Conservation (phyloP, 2,888 invertebrate species). For the Deroplatys truncata region DNA sequence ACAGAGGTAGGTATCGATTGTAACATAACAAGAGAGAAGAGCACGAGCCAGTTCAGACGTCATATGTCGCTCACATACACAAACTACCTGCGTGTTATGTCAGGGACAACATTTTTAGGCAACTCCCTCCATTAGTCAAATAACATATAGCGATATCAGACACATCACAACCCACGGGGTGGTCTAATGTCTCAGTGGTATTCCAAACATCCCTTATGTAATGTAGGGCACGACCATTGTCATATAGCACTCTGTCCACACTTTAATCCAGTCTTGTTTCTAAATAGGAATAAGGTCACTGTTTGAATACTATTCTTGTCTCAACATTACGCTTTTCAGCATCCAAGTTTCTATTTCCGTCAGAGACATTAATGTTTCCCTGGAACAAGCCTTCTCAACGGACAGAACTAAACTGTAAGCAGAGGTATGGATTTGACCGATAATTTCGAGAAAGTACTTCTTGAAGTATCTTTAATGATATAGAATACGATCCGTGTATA, state of each 20-base stretch:
- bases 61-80: neutral
- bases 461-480: too few species aligned
- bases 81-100: neutral
- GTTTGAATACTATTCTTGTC: too few species aligned
- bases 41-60: neutral
- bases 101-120: neutral
- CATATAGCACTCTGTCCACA: neutral
- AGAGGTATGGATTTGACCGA: too few species aligned
- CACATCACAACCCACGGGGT: neutral
- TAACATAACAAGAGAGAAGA: neutral
- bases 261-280: too few species aligned
- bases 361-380: too few species aligned
- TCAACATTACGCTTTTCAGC: too few species aligned
- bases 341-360: too few species aligned
- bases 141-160: slow-evolving; percentile 1
- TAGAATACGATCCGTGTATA: too few species aligned
- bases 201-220: neutral
- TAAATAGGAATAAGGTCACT: too few species aligned
- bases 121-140: slow-evolving; percentile 11
- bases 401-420: too few species aligned
- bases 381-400: too few species aligned
- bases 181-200: neutral
- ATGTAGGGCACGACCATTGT: neutral
- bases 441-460: too few species aligned
- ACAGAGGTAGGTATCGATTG: neutral